Percentiles rank a stretch among this genome's conserved stretches.
phyloP scores from a whole-genome alignment of 2,888 invertebrate species.

The Cremastobaeus sp. region DNA sequence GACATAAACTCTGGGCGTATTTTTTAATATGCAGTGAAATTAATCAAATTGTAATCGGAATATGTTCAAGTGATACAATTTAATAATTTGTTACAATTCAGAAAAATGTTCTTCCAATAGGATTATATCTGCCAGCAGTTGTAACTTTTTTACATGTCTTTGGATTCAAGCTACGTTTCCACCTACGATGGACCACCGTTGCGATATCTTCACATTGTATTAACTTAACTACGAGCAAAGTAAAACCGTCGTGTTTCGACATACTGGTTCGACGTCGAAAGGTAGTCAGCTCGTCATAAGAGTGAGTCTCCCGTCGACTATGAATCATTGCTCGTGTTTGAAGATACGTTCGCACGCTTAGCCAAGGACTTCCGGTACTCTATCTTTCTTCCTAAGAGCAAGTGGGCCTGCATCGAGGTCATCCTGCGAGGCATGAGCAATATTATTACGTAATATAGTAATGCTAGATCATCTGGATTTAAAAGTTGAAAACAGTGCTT shows the following conservation, averaged over 20 bases:
- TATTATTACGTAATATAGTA: slow-evolving; percentile 9
- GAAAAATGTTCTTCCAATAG: no score
- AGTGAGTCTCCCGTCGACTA: slow-evolving; percentile 51
- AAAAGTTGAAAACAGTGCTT: not conserved
- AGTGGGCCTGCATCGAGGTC: slow-evolving; percentile 49
- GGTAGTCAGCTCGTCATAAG: slow-evolving; percentile 62
- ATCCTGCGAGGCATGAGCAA: slow-evolving; percentile 31
- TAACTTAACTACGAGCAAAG: slow-evolving; percentile 40
- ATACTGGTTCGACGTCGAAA: slow-evolving; percentile 57
- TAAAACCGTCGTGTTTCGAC: slow-evolving; percentile 57
- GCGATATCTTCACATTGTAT: slow-evolving; percentile 55
- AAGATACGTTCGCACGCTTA: slow-evolving; percentile 60
- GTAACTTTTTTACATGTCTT: no score
- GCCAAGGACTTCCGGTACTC: slow-evolving; percentile 61
- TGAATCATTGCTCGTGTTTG: slow-evolving; percentile 59
- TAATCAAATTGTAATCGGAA: no score
- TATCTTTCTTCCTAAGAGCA: slow-evolving; percentile 51
- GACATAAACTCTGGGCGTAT: no score
- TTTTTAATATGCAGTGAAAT: no score
- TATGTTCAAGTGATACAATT: no score
- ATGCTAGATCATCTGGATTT: not conserved
- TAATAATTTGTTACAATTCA: no score
- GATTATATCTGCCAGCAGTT: no score
- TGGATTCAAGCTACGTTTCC: slow-evolving; percentile 37
- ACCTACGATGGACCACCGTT: slow-evolving; percentile 55